These are phyloP conservation scores for Phylloscopus collybita DNA, from an alignment of 2,797 vertebrate species.

Conservation along the genomic window DNA sequence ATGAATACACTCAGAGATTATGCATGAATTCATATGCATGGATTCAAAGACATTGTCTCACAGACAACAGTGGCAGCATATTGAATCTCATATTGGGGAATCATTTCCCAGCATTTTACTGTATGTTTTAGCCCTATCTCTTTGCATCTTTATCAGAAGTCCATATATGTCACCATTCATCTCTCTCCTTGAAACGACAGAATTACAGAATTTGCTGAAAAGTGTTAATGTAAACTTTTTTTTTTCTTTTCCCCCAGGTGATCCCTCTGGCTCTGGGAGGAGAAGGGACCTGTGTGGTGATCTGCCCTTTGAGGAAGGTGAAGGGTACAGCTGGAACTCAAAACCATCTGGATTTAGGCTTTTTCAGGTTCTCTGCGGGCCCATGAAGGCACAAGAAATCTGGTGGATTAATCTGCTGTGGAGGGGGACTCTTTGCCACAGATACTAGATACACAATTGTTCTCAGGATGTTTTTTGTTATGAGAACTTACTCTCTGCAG, in stretches of 20 bases:
- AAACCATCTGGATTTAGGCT: not conserved
- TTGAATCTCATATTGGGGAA: constrained; percentile 32
- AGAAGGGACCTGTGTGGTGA: not conserved
- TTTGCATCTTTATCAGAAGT: constrained; percentile 65
- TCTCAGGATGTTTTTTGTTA: constrained; percentile 53
- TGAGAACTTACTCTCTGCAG: not conserved
- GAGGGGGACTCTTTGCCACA: not conserved
- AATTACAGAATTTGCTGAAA: constrained; percentile 42
- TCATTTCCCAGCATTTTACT: constrained; percentile 33
- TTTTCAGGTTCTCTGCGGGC: not conserved
- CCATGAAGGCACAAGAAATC: not conserved
- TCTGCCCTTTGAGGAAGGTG: constrained; percentile 7
- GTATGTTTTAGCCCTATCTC: constrained; percentile 54
- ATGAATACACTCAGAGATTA: constrained; percentile 56
- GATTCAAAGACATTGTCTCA: constrained; percentile 60
- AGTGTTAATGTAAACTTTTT: constrained; percentile 12
- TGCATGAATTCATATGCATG: constrained; percentile 57
- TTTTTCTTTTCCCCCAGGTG: not conserved
- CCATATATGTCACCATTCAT: constrained; percentile 61
- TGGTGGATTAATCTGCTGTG: not conserved
- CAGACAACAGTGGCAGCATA: constrained; percentile 50
- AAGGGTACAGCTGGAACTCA: constrained; percentile 11
- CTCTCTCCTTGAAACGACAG: constrained; percentile 23
- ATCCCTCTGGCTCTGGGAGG: not conserved
- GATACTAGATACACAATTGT: not conserved